phyloP scores from a whole-genome alignment of 92 coral and sea anemone genomes.

The Umimayanthus kanabou region DNA sequence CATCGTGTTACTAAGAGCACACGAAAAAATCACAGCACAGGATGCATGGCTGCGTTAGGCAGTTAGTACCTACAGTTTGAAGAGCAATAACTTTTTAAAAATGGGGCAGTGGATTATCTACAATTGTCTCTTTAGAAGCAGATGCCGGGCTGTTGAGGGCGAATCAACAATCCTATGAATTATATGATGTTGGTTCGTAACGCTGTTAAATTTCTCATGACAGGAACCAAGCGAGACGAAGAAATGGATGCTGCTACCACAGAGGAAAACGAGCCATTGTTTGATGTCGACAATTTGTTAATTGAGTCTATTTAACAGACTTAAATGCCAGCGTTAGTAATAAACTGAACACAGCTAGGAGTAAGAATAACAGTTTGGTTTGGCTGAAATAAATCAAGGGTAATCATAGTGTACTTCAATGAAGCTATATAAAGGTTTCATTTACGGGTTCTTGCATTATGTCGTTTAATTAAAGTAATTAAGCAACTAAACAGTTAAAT shows the following conservation, averaged over 20 bases:
- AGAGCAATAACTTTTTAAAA: no score
- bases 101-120: no score
- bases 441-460: neutral
- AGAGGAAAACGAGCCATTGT: slow-evolving; percentile 1
- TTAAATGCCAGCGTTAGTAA: neutral
- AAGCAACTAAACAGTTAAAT: no score
- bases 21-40: no score
- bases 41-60: no score
- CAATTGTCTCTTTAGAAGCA: no score
- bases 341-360: neutral
- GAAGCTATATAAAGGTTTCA: neutral
- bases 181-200: neutral
- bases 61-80: no score
- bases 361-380: no score
- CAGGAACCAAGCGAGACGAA: slow-evolving; percentile 22
- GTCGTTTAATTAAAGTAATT: no score
- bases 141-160: neutral
- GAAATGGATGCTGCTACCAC: neutral
- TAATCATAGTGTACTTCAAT: neutral
- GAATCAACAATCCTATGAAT: neutral
- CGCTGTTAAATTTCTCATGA: neutral
- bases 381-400: neutral
- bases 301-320: neutral
- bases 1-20: no score
- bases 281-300: slow-evolving; percentile 2